Percentiles rank a stretch among this genome's conserved stretches.
These are phyloP conservation scores for Cephus nigrinus DNA, from an alignment of 2,888 invertebrate genomes.

Conservation along the genomic window DNA sequence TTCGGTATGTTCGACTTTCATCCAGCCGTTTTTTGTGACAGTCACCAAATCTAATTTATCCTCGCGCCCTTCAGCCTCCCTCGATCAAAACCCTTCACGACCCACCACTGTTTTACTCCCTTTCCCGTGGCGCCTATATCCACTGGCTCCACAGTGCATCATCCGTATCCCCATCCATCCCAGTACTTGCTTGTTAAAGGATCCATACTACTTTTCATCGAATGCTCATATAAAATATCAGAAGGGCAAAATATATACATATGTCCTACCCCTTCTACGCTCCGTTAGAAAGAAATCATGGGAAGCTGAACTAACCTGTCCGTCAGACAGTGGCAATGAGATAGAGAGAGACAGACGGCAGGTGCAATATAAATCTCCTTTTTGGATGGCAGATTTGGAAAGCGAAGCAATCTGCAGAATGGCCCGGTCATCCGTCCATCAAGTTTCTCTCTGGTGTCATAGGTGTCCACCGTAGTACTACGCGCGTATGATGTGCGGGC, in stretches of 20 bases:
- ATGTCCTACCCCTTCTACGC: too few species aligned
- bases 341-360: conserved; percentile 41
- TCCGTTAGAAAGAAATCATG: background rate
- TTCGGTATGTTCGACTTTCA: conserved; percentile 58
- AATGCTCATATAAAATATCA: too few species aligned
- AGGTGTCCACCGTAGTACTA: background rate
- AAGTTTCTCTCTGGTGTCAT: conserved; percentile 36
- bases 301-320: too few species aligned
- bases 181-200: too few species aligned
- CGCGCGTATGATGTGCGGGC: background rate
- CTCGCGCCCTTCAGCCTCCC: conserved; percentile 41
- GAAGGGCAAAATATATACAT: too few species aligned
- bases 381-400: conserved; percentile 53
- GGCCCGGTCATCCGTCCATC: conserved; percentile 65
- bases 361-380: conserved; percentile 63
- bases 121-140: too few species aligned
- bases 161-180: too few species aligned
- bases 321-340: conserved; percentile 15
- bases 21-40: conserved; percentile 63
- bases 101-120: too few species aligned
- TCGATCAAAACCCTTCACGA: too few species aligned
- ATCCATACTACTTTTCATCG: too few species aligned
- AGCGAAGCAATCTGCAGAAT: conserved; percentile 65
- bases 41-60: conserved; percentile 63
- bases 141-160: too few species aligned